phyloP scores from a whole-genome alignment of 2,888 invertebrate genomes.

The Imbricaverruca yamaguchii region DNA sequence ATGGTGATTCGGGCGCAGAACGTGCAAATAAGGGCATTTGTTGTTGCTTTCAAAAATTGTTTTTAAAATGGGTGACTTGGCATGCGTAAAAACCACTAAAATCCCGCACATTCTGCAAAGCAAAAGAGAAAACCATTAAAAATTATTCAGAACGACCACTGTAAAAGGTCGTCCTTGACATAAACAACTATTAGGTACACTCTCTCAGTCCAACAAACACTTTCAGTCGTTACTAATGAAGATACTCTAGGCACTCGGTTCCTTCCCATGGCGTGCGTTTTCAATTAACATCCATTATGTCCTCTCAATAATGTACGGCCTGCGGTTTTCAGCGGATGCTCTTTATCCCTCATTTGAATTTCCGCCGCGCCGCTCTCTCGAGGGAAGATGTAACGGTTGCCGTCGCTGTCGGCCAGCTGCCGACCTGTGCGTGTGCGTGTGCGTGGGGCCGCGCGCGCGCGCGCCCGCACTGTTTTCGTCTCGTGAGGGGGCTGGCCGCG shows the following conservation, averaged over 20 bases:
- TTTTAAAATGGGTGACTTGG: too few relatives aligned
- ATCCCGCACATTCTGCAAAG: too few relatives aligned
- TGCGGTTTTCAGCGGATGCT: not conserved
- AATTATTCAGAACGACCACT: too few relatives aligned
- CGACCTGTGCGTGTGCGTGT: not conserved
- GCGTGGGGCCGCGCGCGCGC: too few relatives aligned
- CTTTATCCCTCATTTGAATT: slow-evolving; percentile 12
- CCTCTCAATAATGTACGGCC: not conserved
- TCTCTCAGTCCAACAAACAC: not conserved
- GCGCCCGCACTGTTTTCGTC: not conserved
- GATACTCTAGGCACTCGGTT: not conserved
- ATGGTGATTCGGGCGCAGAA: too few relatives aligned
- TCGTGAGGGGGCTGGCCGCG: not conserved
- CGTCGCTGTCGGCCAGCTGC: not conserved
- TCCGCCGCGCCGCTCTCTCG: not conserved
- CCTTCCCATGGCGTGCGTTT: not conserved
- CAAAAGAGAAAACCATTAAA: too few relatives aligned
- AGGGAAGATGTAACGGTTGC: not conserved
- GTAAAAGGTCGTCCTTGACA: not conserved
- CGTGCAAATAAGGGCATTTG: too few relatives aligned
- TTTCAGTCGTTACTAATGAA: not conserved
- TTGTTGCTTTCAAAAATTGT: too few relatives aligned
- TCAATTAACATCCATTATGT: slow-evolving; percentile 9
- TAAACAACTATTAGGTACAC: not conserved
- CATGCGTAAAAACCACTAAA: too few relatives aligned